Conservation (phyloP, 1,140 invertebrate species). For the Phymastichus coffea region DNA sequence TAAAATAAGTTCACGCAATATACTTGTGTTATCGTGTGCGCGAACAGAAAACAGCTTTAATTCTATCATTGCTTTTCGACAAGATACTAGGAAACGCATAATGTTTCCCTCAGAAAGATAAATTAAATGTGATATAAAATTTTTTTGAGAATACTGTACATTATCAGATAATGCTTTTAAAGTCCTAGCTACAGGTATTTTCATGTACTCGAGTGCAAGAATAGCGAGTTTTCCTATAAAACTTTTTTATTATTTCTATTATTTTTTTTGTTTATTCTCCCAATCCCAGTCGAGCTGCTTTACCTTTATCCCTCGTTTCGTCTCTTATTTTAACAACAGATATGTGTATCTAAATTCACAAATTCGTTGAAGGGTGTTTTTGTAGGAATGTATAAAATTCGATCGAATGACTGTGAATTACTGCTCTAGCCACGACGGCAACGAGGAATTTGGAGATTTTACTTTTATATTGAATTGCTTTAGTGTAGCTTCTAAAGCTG, state of each 20-base stretch:
- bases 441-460: constrained; percentile 70
- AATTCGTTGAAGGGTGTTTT: neutral
- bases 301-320: neutral
- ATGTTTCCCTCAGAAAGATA: too few relatives aligned
- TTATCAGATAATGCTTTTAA: neutral
- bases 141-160: constrained; percentile 4
- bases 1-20: too few relatives aligned
- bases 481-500: constrained; percentile 88
- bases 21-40: too few relatives aligned
- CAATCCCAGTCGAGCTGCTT: neutral
- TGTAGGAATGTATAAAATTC: constrained; percentile 18
- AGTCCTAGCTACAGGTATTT: constrained; percentile 20
- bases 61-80: too few relatives aligned
- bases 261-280: neutral
- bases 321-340: neutral
- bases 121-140: constrained; percentile 1
- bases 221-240: constrained; percentile 24
- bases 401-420: constrained; percentile 46
- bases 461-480: constrained; percentile 95
- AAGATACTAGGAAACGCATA: too few relatives aligned
- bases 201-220: constrained; percentile 17
- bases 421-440: constrained; percentile 78
- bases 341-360: constrained; percentile 22
- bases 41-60: too few relatives aligned
- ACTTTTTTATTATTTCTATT: constrained; percentile 5